Evolutionary conservation across 1,140 invertebrate species (phyloP).

Genomic region (Cydia splendana): DNA sequence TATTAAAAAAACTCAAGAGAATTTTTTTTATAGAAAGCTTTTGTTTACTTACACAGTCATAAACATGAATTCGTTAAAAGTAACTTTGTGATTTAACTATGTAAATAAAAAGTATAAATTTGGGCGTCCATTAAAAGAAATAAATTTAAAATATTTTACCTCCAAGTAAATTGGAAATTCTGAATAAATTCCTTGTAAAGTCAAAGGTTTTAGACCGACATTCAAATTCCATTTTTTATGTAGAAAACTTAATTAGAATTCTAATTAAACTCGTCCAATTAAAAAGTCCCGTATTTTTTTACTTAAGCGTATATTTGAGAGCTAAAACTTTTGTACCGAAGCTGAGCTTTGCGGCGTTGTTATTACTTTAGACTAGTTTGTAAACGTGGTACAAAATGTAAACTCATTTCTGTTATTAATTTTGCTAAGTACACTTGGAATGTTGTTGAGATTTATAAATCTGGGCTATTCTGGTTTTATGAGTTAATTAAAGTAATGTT

Average conservation of each 20-base stretch:
- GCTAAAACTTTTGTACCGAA: slow-evolving; percentile 6
- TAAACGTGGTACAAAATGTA: slow-evolving; percentile 28
- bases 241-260: slow-evolving; percentile 18
- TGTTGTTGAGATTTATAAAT: slow-evolving; percentile 13
- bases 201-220: not conserved
- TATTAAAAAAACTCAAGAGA: no score
- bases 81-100: not conserved
- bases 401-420: slow-evolving; percentile 30
- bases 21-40: no score
- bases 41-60: no score
- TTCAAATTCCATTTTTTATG: not conserved
- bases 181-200: not conserved
- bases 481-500: slow-evolving; percentile 17
- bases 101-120: not conserved
- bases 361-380: slow-evolving; percentile 29
- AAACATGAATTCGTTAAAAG: not conserved
- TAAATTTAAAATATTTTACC: not conserved
- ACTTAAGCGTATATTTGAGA: slow-evolving; percentile 16
- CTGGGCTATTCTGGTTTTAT: not conserved
- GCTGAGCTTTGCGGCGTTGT: slow-evolving; percentile 28
- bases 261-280: slow-evolving; percentile 27
- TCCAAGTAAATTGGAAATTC: not conserved
- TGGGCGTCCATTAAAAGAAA: not conserved
- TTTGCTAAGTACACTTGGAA: slow-evolving; percentile 19
- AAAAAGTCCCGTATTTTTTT: slow-evolving; percentile 31